phyloP scores from a whole-genome alignment of 2,888 invertebrate species.

The Cerceris rybyensis region DNA sequence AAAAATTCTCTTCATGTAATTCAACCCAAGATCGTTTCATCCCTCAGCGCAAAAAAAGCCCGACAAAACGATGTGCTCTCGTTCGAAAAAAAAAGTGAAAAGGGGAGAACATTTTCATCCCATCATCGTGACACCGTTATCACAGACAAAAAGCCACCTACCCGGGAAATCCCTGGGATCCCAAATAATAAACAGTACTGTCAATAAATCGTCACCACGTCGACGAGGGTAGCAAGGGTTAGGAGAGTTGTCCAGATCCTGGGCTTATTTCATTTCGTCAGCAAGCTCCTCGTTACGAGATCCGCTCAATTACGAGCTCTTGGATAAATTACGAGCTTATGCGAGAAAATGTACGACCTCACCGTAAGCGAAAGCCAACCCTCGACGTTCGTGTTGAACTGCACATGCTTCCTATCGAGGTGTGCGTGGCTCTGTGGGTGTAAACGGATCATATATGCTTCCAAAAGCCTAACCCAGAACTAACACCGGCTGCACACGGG shows the following conservation, averaged over 20 bases:
- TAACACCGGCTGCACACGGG: conserved; percentile 36
- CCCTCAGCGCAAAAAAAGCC: conserved; percentile 2
- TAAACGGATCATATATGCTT: conserved; percentile 43
- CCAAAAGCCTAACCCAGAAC: conserved; percentile 49
- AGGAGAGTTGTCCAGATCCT: conserved; percentile 23
- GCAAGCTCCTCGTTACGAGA: conserved; percentile 51
- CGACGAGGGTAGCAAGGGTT: conserved; percentile 5
- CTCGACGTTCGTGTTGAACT: conserved; percentile 6
- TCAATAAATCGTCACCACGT: conserved; percentile 43
- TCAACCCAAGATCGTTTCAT: neutral
- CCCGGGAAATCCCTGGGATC: neutral
- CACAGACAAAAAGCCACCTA: neutral
- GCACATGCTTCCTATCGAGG: conserved; percentile 38
- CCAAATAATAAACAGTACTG: conserved; percentile 31
- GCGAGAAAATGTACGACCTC: conserved; percentile 59
- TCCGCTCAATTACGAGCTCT: conserved; percentile 61
- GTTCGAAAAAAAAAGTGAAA: neutral
- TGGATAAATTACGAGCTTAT: conserved; percentile 67
- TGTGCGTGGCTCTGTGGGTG: conserved; percentile 17
- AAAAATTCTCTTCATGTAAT: no score
- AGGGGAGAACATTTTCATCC: conserved; percentile 24
- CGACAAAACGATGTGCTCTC: neutral
- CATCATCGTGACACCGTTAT: conserved; percentile 35
- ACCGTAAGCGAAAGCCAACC: conserved; percentile 21
- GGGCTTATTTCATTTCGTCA: conserved; percentile 61